Percentiles rank a stretch among this genome's conserved stretches.
Conservation (phyloP, 2,113 vertebrate genomes). For the Myanophis thanlyinensis region DNA sequence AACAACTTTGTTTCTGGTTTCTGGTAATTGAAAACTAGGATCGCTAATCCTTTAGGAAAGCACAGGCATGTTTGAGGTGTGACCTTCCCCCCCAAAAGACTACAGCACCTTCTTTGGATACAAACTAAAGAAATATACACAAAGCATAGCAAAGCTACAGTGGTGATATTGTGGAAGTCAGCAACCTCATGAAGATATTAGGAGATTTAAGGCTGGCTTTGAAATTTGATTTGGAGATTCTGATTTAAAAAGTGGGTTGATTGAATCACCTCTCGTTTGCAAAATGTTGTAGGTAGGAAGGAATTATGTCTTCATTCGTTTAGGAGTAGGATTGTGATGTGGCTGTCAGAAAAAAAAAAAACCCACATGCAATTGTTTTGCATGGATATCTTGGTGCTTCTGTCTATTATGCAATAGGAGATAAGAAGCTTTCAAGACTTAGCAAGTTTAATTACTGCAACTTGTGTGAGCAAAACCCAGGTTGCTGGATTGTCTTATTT, state of each 20-base stretch:
- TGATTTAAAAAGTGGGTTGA: not conserved
- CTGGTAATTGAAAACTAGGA: not conserved
- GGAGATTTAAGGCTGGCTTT: not conserved
- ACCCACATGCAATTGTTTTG: too few species aligned
- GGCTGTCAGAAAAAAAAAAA: not conserved
- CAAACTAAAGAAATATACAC: not conserved
- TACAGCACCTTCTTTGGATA: not conserved
- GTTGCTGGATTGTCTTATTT: not conserved
- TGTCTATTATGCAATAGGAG: not conserved
- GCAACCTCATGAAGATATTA: not conserved
- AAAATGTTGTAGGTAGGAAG: not conserved
- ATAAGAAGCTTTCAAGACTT: not conserved
- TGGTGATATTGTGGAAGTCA: not conserved
- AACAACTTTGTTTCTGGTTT: not conserved
- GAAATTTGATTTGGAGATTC: not conserved
- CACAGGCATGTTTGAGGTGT: not conserved
- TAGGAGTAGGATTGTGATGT: not conserved
- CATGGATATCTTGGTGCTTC: not conserved
- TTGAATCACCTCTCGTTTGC: not conserved
- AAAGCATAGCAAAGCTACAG: not conserved
- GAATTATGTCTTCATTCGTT: not conserved
- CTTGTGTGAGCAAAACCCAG: not conserved
- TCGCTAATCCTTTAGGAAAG: not conserved
- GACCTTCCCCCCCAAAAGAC: not conserved
- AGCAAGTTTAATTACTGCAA: not conserved